Conservation (phyloP, 2,797 vertebrate species). For the Falco rusticolus region DNA sequence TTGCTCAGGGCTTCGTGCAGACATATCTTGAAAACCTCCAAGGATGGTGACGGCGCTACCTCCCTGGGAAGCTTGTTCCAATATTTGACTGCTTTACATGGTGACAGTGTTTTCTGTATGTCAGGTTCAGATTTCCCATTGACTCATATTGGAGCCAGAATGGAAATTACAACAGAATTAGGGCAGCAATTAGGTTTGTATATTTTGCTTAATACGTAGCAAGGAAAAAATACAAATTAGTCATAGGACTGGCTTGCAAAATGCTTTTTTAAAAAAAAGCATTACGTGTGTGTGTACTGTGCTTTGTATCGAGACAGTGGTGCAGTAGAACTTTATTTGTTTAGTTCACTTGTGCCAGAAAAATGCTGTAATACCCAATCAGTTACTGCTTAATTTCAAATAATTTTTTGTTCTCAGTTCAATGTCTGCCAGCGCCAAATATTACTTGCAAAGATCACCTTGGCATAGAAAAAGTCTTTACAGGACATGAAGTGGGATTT, state of each 20-base stretch:
- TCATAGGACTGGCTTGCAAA: background rate
- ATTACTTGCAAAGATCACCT: slow-evolving; percentile 88
- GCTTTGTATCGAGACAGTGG: background rate
- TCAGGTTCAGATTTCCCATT: background rate
- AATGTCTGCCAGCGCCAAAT: slow-evolving; percentile 91
- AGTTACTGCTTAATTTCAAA: background rate
- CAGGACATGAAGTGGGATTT: slow-evolving; percentile 90
- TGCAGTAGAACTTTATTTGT: background rate
- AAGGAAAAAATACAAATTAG: background rate
- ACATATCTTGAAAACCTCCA: background rate
- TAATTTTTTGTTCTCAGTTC: slow-evolving; percentile 74
- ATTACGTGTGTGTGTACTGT: background rate
- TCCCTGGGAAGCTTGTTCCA: background rate
- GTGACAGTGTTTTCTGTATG: background rate
- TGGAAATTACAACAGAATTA: background rate
- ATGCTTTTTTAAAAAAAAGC: background rate
- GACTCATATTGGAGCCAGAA: background rate
- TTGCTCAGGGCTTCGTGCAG: background rate
- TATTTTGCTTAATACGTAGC: background rate
- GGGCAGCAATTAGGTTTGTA: background rate
- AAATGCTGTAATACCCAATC: background rate
- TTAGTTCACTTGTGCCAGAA: background rate
- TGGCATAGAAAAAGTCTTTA: slow-evolving; percentile 88
- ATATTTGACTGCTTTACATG: background rate
- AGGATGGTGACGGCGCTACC: background rate